A percentile compares a stretch with the other conserved stretches of the same genome.
phyloP scores from a whole-genome alignment of 2,888 invertebrate species.

The Anthophora plumipes region DNA sequence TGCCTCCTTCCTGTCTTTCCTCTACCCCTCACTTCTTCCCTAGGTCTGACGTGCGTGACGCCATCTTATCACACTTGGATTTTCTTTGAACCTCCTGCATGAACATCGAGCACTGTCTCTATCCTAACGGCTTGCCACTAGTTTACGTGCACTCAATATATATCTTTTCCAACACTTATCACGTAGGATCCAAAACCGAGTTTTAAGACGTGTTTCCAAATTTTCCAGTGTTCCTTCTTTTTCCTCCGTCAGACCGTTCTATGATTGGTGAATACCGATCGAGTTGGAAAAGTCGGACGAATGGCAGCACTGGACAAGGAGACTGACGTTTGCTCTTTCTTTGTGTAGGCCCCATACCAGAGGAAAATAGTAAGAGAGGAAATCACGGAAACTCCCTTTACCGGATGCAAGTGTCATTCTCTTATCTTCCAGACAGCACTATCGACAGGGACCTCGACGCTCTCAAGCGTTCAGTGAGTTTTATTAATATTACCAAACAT shows the following conservation, averaged over 20 bases:
- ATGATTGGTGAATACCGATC: conserved; percentile 14
- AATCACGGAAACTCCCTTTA: conserved; percentile 68
- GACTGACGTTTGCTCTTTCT: conserved; percentile 32
- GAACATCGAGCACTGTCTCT: conserved; percentile 56
- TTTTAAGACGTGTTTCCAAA: conserved; percentile 49
- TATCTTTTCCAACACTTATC: conserved; percentile 45
- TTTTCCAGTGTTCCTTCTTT: not conserved
- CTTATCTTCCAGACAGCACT: conserved; percentile 64
- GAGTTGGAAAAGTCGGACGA: conserved; percentile 14
- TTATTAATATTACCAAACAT: conserved; percentile 56
- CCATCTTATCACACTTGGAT: conserved; percentile 76
- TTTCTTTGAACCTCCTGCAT: conserved; percentile 63
- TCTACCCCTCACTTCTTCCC: conserved; percentile 64
- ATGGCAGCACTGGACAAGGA: conserved; percentile 17
- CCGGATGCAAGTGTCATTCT: conserved; percentile 70
- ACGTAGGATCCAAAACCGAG: conserved; percentile 26
- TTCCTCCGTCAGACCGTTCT: too few relatives aligned
- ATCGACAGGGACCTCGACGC: conserved; percentile 70
- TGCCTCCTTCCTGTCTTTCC: conserved; percentile 62
- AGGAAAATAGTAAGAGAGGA: conserved; percentile 61
- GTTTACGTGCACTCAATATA: conserved; percentile 34
- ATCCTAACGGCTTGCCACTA: conserved; percentile 23
- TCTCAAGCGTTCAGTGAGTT: conserved; percentile 59
- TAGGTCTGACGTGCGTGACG: conserved; percentile 76
- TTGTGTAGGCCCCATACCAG: conserved; percentile 28